A percentile compares a stretch with the other conserved stretches of the same genome.
phyloP scores from a whole-genome alignment of 2,797 vertebrate genomes.

The Corythornis leucogaster region DNA sequence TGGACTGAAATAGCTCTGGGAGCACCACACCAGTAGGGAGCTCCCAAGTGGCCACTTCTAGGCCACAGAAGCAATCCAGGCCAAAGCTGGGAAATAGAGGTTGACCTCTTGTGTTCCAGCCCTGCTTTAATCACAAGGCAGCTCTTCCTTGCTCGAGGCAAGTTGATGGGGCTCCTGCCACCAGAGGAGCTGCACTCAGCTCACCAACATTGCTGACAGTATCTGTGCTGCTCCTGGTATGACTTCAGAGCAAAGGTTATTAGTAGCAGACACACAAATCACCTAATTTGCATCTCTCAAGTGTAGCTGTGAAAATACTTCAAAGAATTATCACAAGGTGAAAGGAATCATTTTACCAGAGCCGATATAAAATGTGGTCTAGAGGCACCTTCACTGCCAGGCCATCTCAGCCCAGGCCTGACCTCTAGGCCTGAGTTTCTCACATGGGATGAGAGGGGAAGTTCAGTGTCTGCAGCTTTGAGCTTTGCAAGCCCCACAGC shows the following conservation, averaged over 20 bases:
- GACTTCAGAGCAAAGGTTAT: not conserved
- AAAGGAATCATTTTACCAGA: not conserved
- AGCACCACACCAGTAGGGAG: not conserved
- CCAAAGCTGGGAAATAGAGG: not conserved
- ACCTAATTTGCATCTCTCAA: not conserved
- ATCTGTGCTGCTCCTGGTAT: not conserved
- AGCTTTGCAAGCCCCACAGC: not conserved
- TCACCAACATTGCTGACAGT: not conserved
- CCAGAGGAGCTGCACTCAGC: not conserved
- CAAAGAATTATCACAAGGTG: not conserved
- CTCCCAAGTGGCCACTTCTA: not conserved
- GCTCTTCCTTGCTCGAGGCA: not conserved
- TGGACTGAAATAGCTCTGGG: not conserved
- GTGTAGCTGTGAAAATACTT: not conserved
- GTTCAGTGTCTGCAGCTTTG: not conserved
- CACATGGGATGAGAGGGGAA: not conserved
- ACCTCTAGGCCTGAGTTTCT: conserved; percentile 2
- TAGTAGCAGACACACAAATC: not conserved
- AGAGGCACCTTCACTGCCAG: not conserved
- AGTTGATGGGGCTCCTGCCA: not conserved
- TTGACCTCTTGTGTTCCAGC: not conserved
- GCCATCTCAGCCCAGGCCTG: not conserved
- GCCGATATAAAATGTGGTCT: not conserved
- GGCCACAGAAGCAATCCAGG: not conserved
- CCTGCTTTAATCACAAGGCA: not conserved